phyloP scores from a whole-genome alignment of 2,797 vertebrate genomes.

The Bryconaethiops microstoma region DNA sequence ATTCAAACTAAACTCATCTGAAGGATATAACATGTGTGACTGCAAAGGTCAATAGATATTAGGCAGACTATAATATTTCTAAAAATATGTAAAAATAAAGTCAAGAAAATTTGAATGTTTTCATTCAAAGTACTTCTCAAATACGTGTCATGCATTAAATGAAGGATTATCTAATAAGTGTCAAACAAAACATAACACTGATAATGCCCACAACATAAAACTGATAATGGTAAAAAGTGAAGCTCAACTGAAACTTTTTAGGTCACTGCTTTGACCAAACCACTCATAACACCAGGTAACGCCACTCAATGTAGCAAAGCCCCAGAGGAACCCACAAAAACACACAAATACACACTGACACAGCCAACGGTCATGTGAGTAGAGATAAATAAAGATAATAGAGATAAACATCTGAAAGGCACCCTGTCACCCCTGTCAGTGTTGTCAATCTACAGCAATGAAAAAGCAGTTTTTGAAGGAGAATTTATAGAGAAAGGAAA shows the following conservation, averaged over 20 bases:
- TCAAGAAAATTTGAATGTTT: no score
- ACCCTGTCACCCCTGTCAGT: no score
- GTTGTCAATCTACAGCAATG: neutral
- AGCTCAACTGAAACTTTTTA: slow-evolving; percentile 49
- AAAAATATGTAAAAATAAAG: no score
- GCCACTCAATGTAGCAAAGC: slow-evolving; percentile 32
- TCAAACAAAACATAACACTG: neutral
- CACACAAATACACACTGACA: neutral
- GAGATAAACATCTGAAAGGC: no score
- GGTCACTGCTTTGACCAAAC: slow-evolving; percentile 43
- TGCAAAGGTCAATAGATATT: no score
- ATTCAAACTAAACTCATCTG: neutral
- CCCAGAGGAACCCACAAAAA: slow-evolving; percentile 19
- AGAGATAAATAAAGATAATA: neutral
- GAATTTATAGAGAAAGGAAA: neutral
- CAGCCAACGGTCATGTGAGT: slow-evolving; percentile 19
- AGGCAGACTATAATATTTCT: no score
- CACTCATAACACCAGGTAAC: slow-evolving; percentile 46
- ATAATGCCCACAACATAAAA: slow-evolving; percentile 19
- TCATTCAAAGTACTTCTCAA: neutral
- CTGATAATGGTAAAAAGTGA: slow-evolving; percentile 39
- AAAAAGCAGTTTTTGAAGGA: neutral
- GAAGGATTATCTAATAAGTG: neutral
- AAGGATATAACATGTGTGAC: neutral
- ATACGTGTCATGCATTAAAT: neutral